Evolutionary conservation across 1,140 invertebrate genomes (phyloP).

Genomic region (Adoxophyes honmai): DNA sequence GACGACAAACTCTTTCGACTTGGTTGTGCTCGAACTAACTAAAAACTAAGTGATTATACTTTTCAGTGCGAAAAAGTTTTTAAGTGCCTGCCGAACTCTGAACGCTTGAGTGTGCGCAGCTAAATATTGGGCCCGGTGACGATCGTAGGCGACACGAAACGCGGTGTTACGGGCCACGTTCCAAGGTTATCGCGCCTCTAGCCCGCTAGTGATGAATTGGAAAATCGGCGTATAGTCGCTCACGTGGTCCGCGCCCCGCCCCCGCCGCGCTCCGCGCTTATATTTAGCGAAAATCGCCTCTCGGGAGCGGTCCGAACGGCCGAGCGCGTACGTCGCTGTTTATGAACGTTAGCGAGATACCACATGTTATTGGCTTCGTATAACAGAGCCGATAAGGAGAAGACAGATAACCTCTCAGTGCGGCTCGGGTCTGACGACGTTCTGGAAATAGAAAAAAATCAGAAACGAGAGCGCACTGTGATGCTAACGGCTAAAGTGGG

Average conservation of each 20-base stretch:
- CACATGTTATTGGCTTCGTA: slow-evolving; percentile 72
- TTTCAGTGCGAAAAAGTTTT: slow-evolving; percentile 64
- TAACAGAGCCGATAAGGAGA: slow-evolving; percentile 66
- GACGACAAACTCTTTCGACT: neutral
- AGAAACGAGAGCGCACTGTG: slow-evolving; percentile 39
- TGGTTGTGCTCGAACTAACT: slow-evolving; percentile 15
- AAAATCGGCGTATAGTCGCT: slow-evolving; percentile 76
- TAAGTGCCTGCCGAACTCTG: slow-evolving; percentile 42
- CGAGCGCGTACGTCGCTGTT: slow-evolving; percentile 63
- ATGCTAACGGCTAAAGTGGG: slow-evolving; percentile 50
- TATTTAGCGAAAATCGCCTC: slow-evolving; percentile 76
- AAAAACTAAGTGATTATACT: slow-evolving; percentile 53
- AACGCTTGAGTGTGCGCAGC: slow-evolving; percentile 35
- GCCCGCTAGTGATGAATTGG: slow-evolving; percentile 72
- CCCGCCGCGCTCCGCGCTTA: slow-evolving; percentile 65
- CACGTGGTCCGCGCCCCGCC: slow-evolving; percentile 70
- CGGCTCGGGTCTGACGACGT: slow-evolving; percentile 47
- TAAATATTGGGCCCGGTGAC: slow-evolving; percentile 42
- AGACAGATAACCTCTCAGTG: slow-evolving; percentile 71
- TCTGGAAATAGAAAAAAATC: slow-evolving; percentile 61
- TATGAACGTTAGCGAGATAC: slow-evolving; percentile 68
- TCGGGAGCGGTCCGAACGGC: slow-evolving; percentile 62
- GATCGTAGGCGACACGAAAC: slow-evolving; percentile 45
- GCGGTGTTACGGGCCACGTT: slow-evolving; percentile 62
- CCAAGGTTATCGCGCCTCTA: slow-evolving; percentile 73